Conservation (phyloP, 2,888 invertebrate genomes). For the Polyploca ridens region DNA sequence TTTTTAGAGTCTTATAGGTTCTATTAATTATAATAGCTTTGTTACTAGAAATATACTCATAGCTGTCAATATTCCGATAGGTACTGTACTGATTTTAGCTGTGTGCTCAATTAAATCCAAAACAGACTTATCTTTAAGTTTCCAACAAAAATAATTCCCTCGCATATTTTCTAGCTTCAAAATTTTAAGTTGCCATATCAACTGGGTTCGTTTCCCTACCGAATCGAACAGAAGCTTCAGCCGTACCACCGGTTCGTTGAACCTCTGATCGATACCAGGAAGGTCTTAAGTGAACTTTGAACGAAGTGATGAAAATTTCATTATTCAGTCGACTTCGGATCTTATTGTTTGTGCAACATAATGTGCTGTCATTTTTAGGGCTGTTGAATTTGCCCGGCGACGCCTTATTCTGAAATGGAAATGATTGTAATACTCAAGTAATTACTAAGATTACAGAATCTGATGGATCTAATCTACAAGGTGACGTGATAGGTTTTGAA, state of each 20-base stretch:
- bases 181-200: background rate
- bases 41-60: no score
- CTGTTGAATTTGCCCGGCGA: background rate
- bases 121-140: background rate
- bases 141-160: background rate
- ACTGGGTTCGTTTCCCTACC: background rate
- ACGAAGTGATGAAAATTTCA: background rate
- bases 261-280: slow-evolving; percentile 6
- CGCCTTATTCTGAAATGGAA: background rate
- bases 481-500: background rate
- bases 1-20: no score
- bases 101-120: background rate
- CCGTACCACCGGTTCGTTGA: background rate
- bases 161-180: background rate
- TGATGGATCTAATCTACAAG: background rate
- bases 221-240: background rate
- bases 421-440: background rate
- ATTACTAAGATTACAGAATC: background rate
- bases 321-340: background rate
- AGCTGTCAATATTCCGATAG: no score
- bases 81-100: no score
- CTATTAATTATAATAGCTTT: no score
- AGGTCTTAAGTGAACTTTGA: background rate
- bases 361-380: background rate
- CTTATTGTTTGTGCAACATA: background rate